A percentile compares a stretch with the other conserved stretches of the same genome.
Conservation (phyloP, 2,888 invertebrate genomes). For the Leptarthrus brevirostris region DNA sequence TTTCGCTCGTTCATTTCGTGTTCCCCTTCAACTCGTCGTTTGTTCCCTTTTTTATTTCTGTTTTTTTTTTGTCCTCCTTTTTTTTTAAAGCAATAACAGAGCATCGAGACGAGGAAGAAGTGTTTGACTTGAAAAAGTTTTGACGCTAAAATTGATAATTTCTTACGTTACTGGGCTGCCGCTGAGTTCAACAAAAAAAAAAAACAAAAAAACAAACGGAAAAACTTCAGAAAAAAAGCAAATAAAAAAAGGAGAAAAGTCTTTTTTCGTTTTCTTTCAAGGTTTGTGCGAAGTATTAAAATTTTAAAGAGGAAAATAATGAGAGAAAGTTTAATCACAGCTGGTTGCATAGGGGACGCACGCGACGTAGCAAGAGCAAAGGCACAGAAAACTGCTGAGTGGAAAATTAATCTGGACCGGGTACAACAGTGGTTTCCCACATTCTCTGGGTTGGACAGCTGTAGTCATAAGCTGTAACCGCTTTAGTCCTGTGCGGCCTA, state of each 20-base stretch:
- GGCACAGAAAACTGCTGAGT: constrained; percentile 18
- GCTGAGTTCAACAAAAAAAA: background rate
- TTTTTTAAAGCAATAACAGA: constrained; percentile 33
- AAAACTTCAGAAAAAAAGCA: background rate
- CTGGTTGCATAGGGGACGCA: background rate
- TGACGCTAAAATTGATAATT: constrained; percentile 24
- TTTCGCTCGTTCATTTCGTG: background rate
- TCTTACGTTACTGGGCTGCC: constrained; percentile 19
- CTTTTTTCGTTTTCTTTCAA: constrained; percentile 5
- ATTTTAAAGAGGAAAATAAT: constrained; percentile 45
- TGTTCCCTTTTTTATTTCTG: constrained; percentile 9
- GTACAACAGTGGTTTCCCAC: constrained; percentile 15
- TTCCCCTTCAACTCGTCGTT: background rate
- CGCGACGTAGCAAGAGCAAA: background rate
- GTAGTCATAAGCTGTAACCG: background rate
- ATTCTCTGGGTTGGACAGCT: constrained; percentile 25
- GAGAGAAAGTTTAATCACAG: constrained; percentile 46
- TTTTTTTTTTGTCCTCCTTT: background rate
- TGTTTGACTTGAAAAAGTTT: constrained; percentile 39
- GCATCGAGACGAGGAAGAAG: constrained; percentile 8
- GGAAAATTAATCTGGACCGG: constrained; percentile 24
- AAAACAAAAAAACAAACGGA: too few species aligned
- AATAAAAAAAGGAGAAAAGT: constrained; percentile 14
- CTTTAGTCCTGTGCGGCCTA: constrained; percentile 3
- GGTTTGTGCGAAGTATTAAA: constrained; percentile 36